Percentiles rank a stretch among this genome's conserved stretches.
Evolutionary conservation across 2,113 vertebrate genomes (phyloP).

Genomic region (Machaerirhynchus nigripectus): DNA sequence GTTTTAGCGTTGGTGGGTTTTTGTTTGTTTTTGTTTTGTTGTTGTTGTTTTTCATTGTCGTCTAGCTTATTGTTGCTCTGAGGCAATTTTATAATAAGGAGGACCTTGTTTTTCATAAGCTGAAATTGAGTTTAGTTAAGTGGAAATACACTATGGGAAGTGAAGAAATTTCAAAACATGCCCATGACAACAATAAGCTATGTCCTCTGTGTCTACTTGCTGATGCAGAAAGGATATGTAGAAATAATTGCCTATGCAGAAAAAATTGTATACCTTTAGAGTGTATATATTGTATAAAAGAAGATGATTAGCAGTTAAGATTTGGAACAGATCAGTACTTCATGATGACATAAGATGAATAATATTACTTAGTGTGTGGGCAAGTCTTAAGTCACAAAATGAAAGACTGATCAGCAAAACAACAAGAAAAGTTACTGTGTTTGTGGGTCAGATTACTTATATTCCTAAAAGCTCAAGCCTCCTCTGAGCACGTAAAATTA

Average conservation of each 20-base stretch:
- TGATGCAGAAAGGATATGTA: neutral
- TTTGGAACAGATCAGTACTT: neutral
- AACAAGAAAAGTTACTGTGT: neutral
- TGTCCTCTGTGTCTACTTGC: neutral
- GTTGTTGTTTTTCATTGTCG: neutral
- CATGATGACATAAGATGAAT: neutral
- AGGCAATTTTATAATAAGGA: neutral
- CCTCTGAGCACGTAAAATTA: neutral
- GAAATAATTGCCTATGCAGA: neutral
- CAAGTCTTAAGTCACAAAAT: neutral
- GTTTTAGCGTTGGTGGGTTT: neutral
- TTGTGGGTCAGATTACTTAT: neutral
- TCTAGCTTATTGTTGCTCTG: neutral
- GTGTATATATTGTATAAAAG: neutral
- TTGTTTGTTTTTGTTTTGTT: neutral
- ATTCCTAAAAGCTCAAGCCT: neutral
- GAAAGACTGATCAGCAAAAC: neutral
- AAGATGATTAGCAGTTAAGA: neutral
- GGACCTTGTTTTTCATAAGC: conserved; percentile 4
- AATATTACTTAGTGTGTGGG: neutral
- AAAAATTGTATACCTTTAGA: neutral
- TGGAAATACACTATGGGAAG: neutral
- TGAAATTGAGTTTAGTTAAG: neutral
- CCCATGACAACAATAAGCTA: neutral
- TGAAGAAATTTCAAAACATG: neutral